Evolutionary conservation across 2,113 vertebrate species (phyloP), one percentile per base, ranked within the genome.

Genomic region (Scolopax mira): DNA sequence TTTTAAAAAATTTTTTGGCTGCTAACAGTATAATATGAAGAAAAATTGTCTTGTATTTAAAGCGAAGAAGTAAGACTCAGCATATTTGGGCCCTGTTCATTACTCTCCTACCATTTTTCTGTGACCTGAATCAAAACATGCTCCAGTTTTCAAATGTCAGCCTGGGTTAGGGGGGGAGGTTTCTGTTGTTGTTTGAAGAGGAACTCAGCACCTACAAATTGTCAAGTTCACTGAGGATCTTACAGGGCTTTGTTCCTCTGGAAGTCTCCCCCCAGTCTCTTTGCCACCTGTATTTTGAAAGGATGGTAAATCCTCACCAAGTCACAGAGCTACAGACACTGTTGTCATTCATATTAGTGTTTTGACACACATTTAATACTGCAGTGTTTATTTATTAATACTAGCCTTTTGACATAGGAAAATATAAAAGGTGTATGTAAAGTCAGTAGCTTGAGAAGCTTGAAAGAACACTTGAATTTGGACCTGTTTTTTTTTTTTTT

Each of bases 1-100:
- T 90, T 94, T 96, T 31, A 72, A 82, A 94, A 82, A 90, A 79
- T 30, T 75, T 64, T 97, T 96, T 94, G 82, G 93, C 82, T 96
- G 94, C 95, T 97, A 94, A 30, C 57, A 80, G 37, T n/a, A 22
- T 75, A 87, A 87, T 71, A 74, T 2, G 23, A 90, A 92, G 83
- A 96, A 94, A 91, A 80, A n/a, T 54, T 60, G 67, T 52, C 65
- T 87, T 89, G n/a, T 83, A 64, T 46, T 94, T 93, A 89, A 85
- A 67, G 66, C 35, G 60, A 46, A 82, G 79, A 67, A 58, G 24
- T 62, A 61, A 94, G 74, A 77, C 70, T 97, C 93, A 93, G 89
- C 93, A 55, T 73, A 23, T 94, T 42, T 88, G 31, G 21, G 22
- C 79, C 66, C 57, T 79, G 60, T 82, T 94, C 80, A 22, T 86